These are phyloP conservation scores for Notodonta ziczac DNA, from an alignment of 2,888 invertebrate species.

Conservation along the genomic window DNA sequence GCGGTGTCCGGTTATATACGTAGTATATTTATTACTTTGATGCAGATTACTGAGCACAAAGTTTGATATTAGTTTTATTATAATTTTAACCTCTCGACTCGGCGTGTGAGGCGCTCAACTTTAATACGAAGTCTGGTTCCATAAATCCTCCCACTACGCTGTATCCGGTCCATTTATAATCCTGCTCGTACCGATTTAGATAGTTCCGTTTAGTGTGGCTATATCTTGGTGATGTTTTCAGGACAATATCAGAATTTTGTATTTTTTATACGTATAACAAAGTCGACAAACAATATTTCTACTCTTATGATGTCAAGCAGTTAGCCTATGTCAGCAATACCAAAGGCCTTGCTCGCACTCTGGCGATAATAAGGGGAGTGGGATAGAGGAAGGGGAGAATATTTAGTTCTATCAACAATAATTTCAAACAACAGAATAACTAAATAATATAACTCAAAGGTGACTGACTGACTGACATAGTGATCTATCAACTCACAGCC, in stretches of 20 bases:
- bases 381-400: no score
- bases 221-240: neutral
- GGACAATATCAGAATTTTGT: neutral
- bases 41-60: slow-evolving; percentile 3
- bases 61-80: slow-evolving; percentile 24
- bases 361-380: no score
- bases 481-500: no score
- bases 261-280: neutral
- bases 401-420: no score
- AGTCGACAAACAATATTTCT: no score
- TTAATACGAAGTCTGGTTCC: slow-evolving; percentile 51
- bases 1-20: neutral
- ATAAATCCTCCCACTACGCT: slow-evolving; percentile 57
- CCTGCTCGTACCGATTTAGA: slow-evolving; percentile 63
- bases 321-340: no score
- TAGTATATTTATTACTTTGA: neutral
- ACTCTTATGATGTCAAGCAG: no score
- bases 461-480: no score
- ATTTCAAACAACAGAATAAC: no score
- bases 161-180: slow-evolving; percentile 66
- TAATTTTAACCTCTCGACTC: slow-evolving; percentile 35
- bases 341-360: no score
- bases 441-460: no score
- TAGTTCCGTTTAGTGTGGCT: slow-evolving; percentile 39
- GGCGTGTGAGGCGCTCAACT: slow-evolving; percentile 41